Evolutionary conservation across 2,888 invertebrate genomes (phyloP), one percentile per base, ranked within the genome.

Genomic region (Fragum sueziense): DNA sequence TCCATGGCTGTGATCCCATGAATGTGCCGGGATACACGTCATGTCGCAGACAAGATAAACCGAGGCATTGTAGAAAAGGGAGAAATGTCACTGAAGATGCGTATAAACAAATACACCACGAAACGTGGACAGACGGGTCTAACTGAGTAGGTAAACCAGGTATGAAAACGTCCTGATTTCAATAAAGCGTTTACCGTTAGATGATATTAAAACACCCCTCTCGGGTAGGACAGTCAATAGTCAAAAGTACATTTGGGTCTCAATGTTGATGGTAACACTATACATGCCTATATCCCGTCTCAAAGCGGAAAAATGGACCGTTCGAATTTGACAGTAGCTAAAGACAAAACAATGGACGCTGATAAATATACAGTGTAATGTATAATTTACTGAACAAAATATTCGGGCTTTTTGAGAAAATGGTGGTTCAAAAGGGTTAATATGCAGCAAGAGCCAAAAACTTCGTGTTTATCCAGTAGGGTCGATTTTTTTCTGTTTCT

Each of bases 1-100:
- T 76, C 80, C 76, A 72, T 51, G 75, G 34, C 59, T 62, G 74
- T 47, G 67, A 73, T 67, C 65, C 51, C 51, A 17, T 65, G 70
- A 76, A 73, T 72, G 67, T 25, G 65, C 73, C 65, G 11, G 54
- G 52, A 52, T 22, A 17, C 20, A 7, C 65, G 61, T n/a, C 61
- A 61, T 33, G 31, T 47, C 61, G 29, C 33, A 61, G 61, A 61
- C 61, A 61, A 61, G 54, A 9, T 9, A 9, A 9, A 41, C 41
- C 41, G 41, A 7, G 11, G 54, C 22, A 17, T 54, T 22, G 14
- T 54, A n/a, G 54, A 54, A 11, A 54, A n/a, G 7, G 14, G 22
- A 54, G 17, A 41, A 9, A 41, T 17, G 9, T 17, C 17, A 17
- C 11, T 41, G 41, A 41, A 17, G 17, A 11, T 41, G 41, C 17